These are phyloP conservation scores for Dermatemys mawii DNA, from an alignment of 2,113 vertebrate genomes.

Conservation along the genomic window DNA sequence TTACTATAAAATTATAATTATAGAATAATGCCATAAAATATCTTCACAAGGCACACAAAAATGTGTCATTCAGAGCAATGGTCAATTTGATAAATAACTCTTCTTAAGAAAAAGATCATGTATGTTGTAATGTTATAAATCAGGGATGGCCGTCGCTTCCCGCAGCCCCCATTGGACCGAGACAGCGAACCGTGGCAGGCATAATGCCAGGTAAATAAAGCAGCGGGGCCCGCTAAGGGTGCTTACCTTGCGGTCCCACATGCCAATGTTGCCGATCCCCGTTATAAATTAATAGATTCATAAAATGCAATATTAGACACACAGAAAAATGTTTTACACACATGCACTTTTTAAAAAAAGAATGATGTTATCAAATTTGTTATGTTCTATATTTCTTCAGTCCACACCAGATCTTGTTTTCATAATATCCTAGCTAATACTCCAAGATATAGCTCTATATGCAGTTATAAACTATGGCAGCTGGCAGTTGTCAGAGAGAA, in stretches of 20 bases:
- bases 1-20: background rate
- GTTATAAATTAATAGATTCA: background rate
- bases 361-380: background rate
- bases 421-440: background rate
- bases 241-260: too few relatives aligned
- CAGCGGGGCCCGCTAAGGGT: too few relatives aligned
- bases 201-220: too few relatives aligned
- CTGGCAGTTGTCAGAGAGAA: background rate
- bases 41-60: background rate
- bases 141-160: too few relatives aligned
- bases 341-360: background rate
- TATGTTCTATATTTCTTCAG: background rate
- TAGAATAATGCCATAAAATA: background rate
- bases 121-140: background rate
- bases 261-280: too few relatives aligned
- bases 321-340: background rate
- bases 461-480: slow-evolving; percentile 12
- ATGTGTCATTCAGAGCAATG: background rate
- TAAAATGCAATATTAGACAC: background rate
- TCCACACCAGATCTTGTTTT: background rate
- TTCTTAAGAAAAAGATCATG: background rate
- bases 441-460: background rate
- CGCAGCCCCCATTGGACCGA: too few relatives aligned
- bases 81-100: background rate
- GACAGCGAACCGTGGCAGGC: too few relatives aligned